A percentile compares a stretch with the other conserved stretches of the same genome.
phyloP scores from a whole-genome alignment of 2,888 invertebrate species.

The Ophion ventricosus region DNA sequence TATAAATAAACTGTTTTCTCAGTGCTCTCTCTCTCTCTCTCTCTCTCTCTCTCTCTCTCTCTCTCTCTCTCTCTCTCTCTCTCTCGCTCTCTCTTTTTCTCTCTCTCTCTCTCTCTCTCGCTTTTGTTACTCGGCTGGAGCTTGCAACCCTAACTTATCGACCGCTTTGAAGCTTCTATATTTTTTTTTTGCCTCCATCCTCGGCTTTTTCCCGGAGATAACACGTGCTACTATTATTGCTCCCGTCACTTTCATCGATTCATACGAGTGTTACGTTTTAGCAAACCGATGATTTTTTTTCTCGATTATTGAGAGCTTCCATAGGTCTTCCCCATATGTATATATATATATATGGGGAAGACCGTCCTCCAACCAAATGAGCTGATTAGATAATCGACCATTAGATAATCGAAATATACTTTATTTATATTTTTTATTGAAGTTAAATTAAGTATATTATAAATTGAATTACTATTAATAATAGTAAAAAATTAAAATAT shows the following conservation, averaged over 20 bases:
- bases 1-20: too few relatives aligned
- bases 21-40: neutral
- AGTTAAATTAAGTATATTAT: neutral
- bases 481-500: neutral
- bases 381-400: neutral
- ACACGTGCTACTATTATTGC: slow-evolving; percentile 25
- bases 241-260: slow-evolving; percentile 32
- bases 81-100: too few relatives aligned
- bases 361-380: neutral
- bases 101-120: neutral
- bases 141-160: slow-evolving; percentile 80
- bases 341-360: neutral
- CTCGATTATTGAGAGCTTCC: slow-evolving; percentile 50
- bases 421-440: neutral
- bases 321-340: slow-evolving; percentile 51
- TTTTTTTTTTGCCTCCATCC: slow-evolving; percentile 7
- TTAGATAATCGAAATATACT: neutral
- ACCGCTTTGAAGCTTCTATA: slow-evolving; percentile 75
- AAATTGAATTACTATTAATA: neutral
- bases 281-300: slow-evolving; percentile 13
- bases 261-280: slow-evolving; percentile 35
- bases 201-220: slow-evolving; percentile 12
- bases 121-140: slow-evolving; percentile 65
- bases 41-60: neutral
- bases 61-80: neutral